Base-by-base conservation (phyloP, 2,888 invertebrate genomes). In the Chrysina gloriosa region DNA sequence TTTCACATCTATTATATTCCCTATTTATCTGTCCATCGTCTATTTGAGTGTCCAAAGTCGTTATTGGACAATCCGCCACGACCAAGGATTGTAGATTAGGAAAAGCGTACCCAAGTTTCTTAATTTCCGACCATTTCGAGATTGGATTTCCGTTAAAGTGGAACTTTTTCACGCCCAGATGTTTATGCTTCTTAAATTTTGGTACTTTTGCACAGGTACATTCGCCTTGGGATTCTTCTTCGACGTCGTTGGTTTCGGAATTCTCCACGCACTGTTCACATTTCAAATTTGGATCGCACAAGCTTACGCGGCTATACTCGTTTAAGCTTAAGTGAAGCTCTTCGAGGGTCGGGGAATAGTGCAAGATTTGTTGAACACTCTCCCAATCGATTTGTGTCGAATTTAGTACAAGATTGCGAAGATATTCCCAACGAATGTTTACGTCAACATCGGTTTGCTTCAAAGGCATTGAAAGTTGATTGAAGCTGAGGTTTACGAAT, bases 271-370 rank as follows among this genome's bases (percentile, higher is more conserved):
- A 79, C 1, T 82, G 58, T n/a, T 42, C 42, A n/a, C 58, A 61
- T 27, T 42, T 61, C 1, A n/a, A 14, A n/a, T 77, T 42, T 69
- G 76, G 73, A 64, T 78, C 82, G 71, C 88, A 88, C 47, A 95
- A 84, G 67, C 92, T 88, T 36, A 95, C 92, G 73, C 89, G 88
- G 23, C 88, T 88, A 82, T 94, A 96, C 80, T 94, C 92, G 83
- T 97, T 98, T 70, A 96, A 87, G 79, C 97, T 96, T 77, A 97
- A 85, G 84, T 97, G 97, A 72, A 98, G 85, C 84, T 97, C 97
- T 85, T 95, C 93, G 45, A 97, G 86, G 79, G 90, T 90, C 67
- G 92, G 92, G 71, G 94, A 85, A 78, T 91, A 88, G 77, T 90
- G 89, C 63, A 96, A 86, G 70, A 97, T 84, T 50, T 89, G 87